Conservation (phyloP, 2,113 vertebrate species). For the Ancistrus triradiatus region DNA sequence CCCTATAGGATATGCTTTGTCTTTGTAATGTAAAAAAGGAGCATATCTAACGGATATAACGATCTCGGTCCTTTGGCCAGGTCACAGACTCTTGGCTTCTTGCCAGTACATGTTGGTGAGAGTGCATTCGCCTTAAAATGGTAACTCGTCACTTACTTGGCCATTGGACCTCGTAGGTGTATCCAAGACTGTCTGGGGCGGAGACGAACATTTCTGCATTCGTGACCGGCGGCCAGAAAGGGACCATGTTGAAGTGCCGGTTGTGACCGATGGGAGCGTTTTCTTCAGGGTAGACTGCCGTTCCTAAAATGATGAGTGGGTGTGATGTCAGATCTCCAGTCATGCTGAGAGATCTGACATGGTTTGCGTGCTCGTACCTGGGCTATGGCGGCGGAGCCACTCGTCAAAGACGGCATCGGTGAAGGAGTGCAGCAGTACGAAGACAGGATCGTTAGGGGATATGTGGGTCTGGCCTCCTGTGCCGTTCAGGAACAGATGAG, state of each 20-base stretch:
- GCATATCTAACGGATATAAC: too few relatives aligned
- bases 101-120: too few relatives aligned
- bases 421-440: constrained; percentile 91
- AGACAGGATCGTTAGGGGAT: constrained; percentile 93
- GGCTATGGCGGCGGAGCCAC: constrained; percentile 82
- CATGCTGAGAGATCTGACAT: background rate
- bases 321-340: too few relatives aligned
- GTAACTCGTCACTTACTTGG: constrained; percentile 87
- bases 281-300: constrained; percentile 81
- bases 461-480: constrained; percentile 92
- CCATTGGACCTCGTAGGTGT: constrained; percentile 90
- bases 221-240: constrained; percentile 92
- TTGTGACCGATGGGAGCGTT: constrained; percentile 95
- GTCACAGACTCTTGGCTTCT: too few relatives aligned
- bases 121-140: too few relatives aligned
- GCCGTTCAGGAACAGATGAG: constrained; percentile 93
- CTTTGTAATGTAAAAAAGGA: too few relatives aligned
- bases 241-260: constrained; percentile 90
- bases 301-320: too few relatives aligned
- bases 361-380: constrained; percentile 63
- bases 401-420: constrained; percentile 94
- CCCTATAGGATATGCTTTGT: too few relatives aligned
- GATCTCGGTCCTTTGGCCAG: too few relatives aligned
- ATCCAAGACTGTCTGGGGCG: constrained; percentile 84
- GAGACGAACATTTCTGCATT: constrained; percentile 91